Conservation (phyloP, 2,888 invertebrate species). For the Theretra japonica region DNA sequence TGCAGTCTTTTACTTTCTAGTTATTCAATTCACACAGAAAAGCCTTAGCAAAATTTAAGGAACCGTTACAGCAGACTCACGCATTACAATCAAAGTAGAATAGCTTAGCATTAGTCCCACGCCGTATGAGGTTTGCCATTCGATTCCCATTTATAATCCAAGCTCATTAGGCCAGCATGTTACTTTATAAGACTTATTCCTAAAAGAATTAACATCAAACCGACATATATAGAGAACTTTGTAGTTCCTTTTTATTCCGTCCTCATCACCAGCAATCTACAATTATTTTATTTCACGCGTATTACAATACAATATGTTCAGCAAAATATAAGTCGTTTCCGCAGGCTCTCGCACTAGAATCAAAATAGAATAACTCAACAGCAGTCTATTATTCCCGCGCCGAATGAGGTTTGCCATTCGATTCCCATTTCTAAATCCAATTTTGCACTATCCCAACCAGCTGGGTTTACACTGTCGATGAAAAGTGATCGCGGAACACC, state of each 20-base stretch:
- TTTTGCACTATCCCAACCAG: conserved; percentile 49
- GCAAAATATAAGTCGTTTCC: background rate
- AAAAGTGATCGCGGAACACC: conserved; percentile 16
- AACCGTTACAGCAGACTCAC: background rate
- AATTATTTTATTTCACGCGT: background rate
- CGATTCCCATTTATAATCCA: conserved; percentile 63
- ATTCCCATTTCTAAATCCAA: conserved; percentile 63
- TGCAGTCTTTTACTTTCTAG: too few species aligned
- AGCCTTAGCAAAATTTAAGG: too few species aligned
- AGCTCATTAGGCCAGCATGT: conserved; percentile 28
- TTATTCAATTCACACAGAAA: too few species aligned
- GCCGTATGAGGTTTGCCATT: conserved; percentile 54
- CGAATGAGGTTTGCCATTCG: conserved; percentile 57
- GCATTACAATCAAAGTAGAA: conserved; percentile 44
- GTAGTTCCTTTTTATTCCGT: too few species aligned
- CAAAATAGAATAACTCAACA: conserved; percentile 54
- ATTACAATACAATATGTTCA: background rate
- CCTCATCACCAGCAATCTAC: too few species aligned
- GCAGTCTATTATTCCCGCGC: conserved; percentile 50
- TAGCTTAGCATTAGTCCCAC: conserved; percentile 56
- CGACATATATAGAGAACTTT: too few species aligned
- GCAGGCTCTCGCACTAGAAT: conserved; percentile 31
- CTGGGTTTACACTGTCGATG: conserved; percentile 35
- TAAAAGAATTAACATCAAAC: too few species aligned
- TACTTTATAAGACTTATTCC: too few species aligned